Conservation (phyloP, 2,888 invertebrate genomes). For the Podabrus alpinus region DNA sequence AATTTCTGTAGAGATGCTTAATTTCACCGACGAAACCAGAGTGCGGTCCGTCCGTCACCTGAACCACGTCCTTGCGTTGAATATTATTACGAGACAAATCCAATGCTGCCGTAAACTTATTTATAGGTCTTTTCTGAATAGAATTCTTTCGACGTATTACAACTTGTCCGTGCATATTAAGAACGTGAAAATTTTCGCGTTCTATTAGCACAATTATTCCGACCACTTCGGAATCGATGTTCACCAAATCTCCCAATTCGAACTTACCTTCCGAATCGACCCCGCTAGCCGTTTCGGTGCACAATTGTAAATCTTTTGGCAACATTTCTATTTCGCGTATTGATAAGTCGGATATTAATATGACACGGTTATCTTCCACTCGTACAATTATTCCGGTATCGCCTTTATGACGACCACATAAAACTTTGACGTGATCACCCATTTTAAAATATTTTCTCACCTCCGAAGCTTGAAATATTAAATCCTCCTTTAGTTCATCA, state of each 20-base stretch:
- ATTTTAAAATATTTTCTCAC: conserved; percentile 93
- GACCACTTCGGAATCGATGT: conserved; percentile 92
- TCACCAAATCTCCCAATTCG: conserved; percentile 98
- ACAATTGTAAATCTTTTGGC: conserved; percentile 92
- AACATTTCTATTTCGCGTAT: conserved; percentile 96
- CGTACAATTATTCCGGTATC: conserved; percentile 96
- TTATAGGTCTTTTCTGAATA: too few relatives aligned
- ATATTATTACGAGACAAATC: too few relatives aligned
- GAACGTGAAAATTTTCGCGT: conserved; percentile 94
- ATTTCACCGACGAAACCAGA: too few relatives aligned
- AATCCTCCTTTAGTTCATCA: conserved; percentile 90
- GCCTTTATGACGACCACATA: conserved; percentile 87
- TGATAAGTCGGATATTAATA: conserved; percentile 94
- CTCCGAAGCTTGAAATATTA: conserved; percentile 93
- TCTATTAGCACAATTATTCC: conserved; percentile 97
- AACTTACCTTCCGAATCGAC: conserved; percentile 98
- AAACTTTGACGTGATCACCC: conserved; percentile 97
- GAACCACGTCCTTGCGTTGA: too few relatives aligned
- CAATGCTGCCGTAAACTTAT: too few relatives aligned
- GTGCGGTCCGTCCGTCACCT: too few relatives aligned
- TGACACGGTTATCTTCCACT: conserved; percentile 89
- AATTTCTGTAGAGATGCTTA: too few relatives aligned
- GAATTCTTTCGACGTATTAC: conserved; percentile 92
- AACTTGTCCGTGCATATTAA: conserved; percentile 97
- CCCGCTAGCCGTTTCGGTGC: conserved; percentile 98